Conservation (phyloP, 2,797 vertebrate species). For the Enteromius treurensis region DNA sequence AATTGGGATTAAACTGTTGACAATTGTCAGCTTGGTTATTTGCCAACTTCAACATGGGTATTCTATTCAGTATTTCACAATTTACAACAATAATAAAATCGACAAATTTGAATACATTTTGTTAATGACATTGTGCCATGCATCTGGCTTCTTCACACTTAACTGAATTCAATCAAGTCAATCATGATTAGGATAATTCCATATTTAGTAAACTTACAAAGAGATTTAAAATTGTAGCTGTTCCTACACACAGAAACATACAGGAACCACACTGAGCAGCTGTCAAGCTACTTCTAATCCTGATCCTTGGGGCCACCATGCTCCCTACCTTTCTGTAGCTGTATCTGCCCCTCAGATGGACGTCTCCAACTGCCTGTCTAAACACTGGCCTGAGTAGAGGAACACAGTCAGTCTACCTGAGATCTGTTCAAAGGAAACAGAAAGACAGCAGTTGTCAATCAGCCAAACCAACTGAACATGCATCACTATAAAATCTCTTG, state of each 20-base stretch:
- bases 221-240: conserved; percentile 42
- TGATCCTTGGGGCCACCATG: conserved; percentile 67
- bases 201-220: conserved; percentile 37
- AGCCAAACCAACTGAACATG: neutral
- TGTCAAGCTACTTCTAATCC: conserved; percentile 71
- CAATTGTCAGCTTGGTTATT: neutral
- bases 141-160: neutral
- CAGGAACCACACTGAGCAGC: conserved; percentile 63
- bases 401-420: conserved; percentile 16
- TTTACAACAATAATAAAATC: neutral
- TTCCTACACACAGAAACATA: conserved; percentile 36
- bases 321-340: conserved; percentile 65
- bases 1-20: neutral
- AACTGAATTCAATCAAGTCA: neutral
- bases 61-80: neutral
- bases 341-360: conserved; percentile 46
- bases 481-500: neutral
- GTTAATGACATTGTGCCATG: neutral
- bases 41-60: neutral
- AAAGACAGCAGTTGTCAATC: conserved; percentile 41
- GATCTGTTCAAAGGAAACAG: conserved; percentile 70
- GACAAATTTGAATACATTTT: neutral
- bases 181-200: neutral
- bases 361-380: conserved; percentile 54
- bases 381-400: conserved; percentile 47